These are phyloP conservation scores for Keiferia lycopersicella DNA, from an alignment of 2,888 invertebrate genomes.

Conservation along the genomic window DNA sequence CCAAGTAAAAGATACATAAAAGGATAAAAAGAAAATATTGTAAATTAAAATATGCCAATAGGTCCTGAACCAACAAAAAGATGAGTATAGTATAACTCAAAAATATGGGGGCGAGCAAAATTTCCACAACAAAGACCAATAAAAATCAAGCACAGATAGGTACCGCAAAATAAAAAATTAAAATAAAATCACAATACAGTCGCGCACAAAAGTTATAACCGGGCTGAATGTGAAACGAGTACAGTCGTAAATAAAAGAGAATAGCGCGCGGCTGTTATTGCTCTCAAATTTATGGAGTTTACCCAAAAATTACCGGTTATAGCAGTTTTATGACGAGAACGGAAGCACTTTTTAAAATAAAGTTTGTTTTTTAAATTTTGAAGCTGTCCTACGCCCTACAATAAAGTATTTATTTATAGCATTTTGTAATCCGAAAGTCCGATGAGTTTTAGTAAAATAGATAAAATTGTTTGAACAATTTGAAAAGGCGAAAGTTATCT, in stretches of 20 bases:
- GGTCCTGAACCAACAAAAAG: not conserved
- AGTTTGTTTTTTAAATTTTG: too few relatives aligned
- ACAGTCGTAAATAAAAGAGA: constrained; percentile 77
- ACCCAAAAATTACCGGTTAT: constrained; percentile 70
- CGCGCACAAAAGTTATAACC: constrained; percentile 71
- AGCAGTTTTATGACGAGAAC: constrained; percentile 57
- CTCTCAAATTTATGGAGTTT: constrained; percentile 70
- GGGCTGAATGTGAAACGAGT: constrained; percentile 75
- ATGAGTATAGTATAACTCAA: not conserved
- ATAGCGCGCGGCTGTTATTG: constrained; percentile 74
- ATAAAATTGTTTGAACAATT: too few relatives aligned
- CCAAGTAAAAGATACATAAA: not conserved
- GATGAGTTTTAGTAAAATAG: too few relatives aligned
- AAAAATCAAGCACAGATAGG: constrained; percentile 56
- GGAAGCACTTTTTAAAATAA: constrained; percentile 2
- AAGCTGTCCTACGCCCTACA: not conserved
- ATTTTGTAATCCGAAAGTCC: not conserved
- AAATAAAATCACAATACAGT: constrained; percentile 71
- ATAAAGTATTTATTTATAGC: not conserved
- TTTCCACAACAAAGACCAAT: constrained; percentile 67
- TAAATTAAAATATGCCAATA: not conserved
- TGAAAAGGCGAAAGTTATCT: too few relatives aligned
- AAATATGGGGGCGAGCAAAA: constrained; percentile 28
- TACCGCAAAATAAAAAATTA: constrained; percentile 55
- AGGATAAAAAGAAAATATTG: not conserved